Evolutionary conservation across 2,888 invertebrate species (phyloP).

Genomic region (Aspidiotus rigidus): DNA sequence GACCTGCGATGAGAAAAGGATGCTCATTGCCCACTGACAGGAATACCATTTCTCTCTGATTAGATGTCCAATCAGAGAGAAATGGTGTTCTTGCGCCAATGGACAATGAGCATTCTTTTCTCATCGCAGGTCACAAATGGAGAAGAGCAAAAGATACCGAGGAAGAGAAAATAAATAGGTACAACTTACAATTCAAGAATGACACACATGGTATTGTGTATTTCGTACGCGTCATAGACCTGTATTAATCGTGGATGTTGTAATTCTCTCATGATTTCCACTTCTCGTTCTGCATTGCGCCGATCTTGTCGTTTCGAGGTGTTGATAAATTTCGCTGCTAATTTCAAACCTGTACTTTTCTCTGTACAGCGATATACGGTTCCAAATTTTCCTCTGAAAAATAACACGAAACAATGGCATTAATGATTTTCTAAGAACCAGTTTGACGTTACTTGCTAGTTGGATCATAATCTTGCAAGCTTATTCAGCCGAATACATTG

Average conservation of each 20-base stretch:
- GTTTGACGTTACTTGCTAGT: too few relatives aligned
- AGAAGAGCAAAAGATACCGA: too few relatives aligned
- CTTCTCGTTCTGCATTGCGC: constrained; percentile 85
- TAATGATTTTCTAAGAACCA: neutral
- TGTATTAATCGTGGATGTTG: constrained; percentile 94
- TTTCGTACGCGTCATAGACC: constrained; percentile 94
- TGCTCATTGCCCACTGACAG: too few relatives aligned
- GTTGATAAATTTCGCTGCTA: constrained; percentile 90
- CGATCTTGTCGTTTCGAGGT: constrained; percentile 77
- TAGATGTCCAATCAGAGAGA: too few relatives aligned
- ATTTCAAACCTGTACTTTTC: constrained; percentile 63
- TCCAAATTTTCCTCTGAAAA: constrained; percentile 86
- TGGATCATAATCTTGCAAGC: too few relatives aligned
- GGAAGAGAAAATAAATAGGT: too few relatives aligned
- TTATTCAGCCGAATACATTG: too few relatives aligned
- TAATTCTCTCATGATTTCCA: constrained; percentile 90
- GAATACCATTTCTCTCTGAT: too few relatives aligned
- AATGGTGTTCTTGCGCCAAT: too few relatives aligned
- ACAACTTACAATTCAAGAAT: constrained; percentile 90
- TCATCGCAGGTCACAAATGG: too few relatives aligned
- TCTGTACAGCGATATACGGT: constrained; percentile 89
- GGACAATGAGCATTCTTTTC: too few relatives aligned
- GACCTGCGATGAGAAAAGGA: too few relatives aligned
- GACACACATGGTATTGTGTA: constrained; percentile 88
- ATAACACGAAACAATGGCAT: constrained; percentile 25